Evolutionary conservation across 2,888 invertebrate species (phyloP).

Genomic region (Onthophagus sagittarius): DNA sequence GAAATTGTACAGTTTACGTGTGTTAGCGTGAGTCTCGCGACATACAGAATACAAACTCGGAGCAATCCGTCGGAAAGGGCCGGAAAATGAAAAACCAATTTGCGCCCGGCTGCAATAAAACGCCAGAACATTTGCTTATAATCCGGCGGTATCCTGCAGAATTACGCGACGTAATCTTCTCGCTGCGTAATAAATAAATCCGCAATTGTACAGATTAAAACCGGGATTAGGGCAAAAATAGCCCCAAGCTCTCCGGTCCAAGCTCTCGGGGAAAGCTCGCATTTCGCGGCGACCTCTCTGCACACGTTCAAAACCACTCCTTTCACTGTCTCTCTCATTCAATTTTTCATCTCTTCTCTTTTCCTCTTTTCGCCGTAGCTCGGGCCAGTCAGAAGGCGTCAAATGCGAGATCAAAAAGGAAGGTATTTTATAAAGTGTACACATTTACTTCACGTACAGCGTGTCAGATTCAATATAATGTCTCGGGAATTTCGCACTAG

Average conservation of each 20-base stretch:
- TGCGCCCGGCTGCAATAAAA: conserved; percentile 17
- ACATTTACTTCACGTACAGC: background rate
- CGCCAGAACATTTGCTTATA: conserved; percentile 26
- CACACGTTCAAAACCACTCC: background rate
- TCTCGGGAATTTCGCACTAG: conserved; percentile 3
- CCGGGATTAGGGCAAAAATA: conserved; percentile 23
- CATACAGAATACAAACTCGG: background rate
- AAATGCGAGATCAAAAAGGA: background rate
- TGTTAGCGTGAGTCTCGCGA: background rate
- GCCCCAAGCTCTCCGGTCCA: conserved; percentile 1
- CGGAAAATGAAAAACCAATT: conserved; percentile 8
- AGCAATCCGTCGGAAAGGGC: background rate
- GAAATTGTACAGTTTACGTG: background rate
- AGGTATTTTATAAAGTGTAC: background rate
- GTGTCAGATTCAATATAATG: conserved; percentile 10
- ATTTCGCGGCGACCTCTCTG: background rate
- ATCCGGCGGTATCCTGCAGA: conserved; percentile 25
- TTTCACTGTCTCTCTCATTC: background rate
- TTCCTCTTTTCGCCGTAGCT: background rate
- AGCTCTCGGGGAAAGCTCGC: background rate
- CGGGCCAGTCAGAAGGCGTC: background rate
- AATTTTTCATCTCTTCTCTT: background rate
- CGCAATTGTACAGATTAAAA: conserved; percentile 32
- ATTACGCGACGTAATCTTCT: conserved; percentile 30
- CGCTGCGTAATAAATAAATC: conserved; percentile 29